Evolutionary conservation across 2,797 vertebrate species (phyloP), one percentile per base, ranked within the genome.

Genomic region (Delichon dasypus): DNA sequence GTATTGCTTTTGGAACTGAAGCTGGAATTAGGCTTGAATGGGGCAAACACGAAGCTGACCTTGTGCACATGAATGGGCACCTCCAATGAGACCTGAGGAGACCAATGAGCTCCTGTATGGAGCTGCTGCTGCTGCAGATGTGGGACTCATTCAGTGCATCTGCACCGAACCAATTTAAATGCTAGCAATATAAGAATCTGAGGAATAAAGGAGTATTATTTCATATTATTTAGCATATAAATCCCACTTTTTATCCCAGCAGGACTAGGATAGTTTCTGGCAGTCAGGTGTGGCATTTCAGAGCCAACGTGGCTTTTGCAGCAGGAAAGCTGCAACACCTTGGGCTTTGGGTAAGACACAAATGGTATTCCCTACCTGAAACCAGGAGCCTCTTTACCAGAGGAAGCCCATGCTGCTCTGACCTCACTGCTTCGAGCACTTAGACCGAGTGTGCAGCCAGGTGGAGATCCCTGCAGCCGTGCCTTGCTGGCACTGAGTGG

Each of bases 1-100:
- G 9, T 73, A 34, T 60, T 90, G 55, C 88, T 60, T 95, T 79
- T 84, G 93, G 83, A 93, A 61, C 42, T 38, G 65, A 74, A 76
- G 62, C 48, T 93, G 88, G 70, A 86, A 34, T 79, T 76, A 47
- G 73, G 18, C 29, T 85, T 55, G 75, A 87, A 70, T 53, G 80
- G 83, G 53, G 62, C 74, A 88, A 82, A 88, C 34, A 54, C 0
- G 5, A 29, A 72, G 85, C 34, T 13, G 55, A 54, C 62, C 29
- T 77, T 0, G 0, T 77, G 68, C 42, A 18, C 38, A 1, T 72
- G 66, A 79, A 73, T 13, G 62, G 68, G 82, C 70, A 92, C n/a
- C 70, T 85, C 91, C 76, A 65, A 1, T 0, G 10, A 75, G 73
- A 36, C 9, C 55, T 64, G 55, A 23, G 76, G 44, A 90, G 16